Evolutionary conservation across 2,113 vertebrate genomes (phyloP).

Genomic region (Eurypyga helias): DNA sequence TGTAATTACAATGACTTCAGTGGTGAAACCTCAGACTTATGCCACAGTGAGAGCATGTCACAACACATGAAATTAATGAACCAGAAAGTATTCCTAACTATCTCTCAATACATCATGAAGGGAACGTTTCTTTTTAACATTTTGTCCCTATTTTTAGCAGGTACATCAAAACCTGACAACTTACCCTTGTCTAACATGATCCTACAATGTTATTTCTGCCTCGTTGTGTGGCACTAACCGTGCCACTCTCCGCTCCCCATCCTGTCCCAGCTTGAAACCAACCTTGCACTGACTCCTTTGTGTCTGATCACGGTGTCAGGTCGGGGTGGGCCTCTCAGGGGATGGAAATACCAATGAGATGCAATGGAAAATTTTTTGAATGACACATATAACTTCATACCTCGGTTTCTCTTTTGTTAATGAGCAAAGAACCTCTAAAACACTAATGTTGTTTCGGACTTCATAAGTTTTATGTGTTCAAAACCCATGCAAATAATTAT

Average conservation of each 20-base stretch:
- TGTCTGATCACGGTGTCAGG: neutral
- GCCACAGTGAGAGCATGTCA: neutral
- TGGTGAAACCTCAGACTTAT: neutral
- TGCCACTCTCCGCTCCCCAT: neutral
- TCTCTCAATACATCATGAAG: neutral
- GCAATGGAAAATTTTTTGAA: neutral
- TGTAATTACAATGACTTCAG: neutral
- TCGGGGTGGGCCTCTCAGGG: neutral
- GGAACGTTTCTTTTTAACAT: neutral
- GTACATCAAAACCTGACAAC: neutral
- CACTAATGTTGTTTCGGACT: neutral
- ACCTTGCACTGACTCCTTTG: neutral
- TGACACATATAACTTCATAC: neutral
- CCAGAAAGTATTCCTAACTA: neutral
- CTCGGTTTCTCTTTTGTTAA: neutral
- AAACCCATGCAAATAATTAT: neutral
- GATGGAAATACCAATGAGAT: neutral
- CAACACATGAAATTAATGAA: neutral
- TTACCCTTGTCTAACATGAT: neutral
- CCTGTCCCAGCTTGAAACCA: neutral
- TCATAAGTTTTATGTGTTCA: neutral
- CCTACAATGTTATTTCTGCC: neutral
- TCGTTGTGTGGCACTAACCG: neutral
- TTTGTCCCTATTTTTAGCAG: neutral
- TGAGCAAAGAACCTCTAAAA: neutral